Conservation (phyloP, 2,888 invertebrate genomes). For the Gymnosoma rotundatum region DNA sequence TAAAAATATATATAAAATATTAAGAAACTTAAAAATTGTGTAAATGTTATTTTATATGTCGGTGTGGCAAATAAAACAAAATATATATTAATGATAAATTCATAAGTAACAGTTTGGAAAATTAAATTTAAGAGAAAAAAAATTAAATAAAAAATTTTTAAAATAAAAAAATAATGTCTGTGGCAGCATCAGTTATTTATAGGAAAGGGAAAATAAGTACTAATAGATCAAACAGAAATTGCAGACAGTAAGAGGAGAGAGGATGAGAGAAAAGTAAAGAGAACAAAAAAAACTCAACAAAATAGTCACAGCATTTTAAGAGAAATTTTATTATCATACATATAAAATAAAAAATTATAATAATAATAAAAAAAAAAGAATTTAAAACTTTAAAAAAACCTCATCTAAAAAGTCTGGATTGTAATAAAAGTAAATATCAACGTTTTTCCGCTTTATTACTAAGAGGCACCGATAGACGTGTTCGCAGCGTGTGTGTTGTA, state of each 20-base stretch:
- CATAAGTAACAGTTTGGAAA: background rate
- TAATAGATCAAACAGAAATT: background rate
- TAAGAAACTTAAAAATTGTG: slow-evolving; percentile 14
- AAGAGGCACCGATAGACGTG: slow-evolving; percentile 82
- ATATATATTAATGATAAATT: background rate
- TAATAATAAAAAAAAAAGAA: slow-evolving; percentile 1
- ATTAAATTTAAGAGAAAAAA: slow-evolving; percentile 1
- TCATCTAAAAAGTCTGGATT: slow-evolving; percentile 42
- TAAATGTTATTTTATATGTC: background rate
- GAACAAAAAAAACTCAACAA: slow-evolving; percentile 47
- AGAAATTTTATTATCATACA: slow-evolving; percentile 29
- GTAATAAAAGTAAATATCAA: slow-evolving; percentile 72
- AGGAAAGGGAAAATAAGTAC: background rate
- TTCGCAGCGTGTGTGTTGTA: slow-evolving; percentile 79
- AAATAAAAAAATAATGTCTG: background rate
- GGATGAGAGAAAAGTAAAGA: background rate
- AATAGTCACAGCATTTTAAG: slow-evolving; percentile 52
- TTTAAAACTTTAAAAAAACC: slow-evolving; percentile 25
- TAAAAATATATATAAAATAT: too few species aligned
- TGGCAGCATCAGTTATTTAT: background rate
- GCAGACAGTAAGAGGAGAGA: background rate
- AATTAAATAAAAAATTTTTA: background rate
- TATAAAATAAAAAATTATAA: background rate
- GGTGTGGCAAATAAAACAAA: slow-evolving; percentile 5
- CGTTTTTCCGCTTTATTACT: slow-evolving; percentile 82